These are phyloP conservation scores for Saccostrea cuccullata DNA, from an alignment of 1,140 invertebrate genomes.

Conservation along the genomic window DNA sequence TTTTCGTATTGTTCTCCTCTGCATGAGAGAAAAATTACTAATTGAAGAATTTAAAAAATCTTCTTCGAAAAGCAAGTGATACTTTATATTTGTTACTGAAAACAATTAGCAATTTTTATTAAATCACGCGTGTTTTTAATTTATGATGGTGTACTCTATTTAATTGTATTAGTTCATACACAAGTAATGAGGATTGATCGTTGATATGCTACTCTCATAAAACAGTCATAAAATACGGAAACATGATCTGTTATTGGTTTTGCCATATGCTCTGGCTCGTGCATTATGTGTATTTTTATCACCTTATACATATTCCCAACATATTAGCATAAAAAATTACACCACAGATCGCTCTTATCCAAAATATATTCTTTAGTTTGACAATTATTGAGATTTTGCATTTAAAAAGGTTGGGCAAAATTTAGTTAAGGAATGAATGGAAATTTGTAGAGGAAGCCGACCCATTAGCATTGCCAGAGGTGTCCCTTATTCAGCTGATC, in stretches of 20 bases:
- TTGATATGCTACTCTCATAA: slow-evolving; percentile 10
- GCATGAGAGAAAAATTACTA: background rate
- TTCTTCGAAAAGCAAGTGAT: background rate
- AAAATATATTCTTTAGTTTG: background rate
- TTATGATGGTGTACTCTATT: background rate
- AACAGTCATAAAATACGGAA: slow-evolving; percentile 3
- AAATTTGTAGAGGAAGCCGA: background rate
- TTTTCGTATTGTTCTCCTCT: background rate
- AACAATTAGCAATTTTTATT: background rate
- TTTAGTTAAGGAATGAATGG: background rate
- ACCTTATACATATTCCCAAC: background rate
- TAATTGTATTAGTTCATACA: background rate
- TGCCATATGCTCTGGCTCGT: background rate
- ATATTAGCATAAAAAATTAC: background rate
- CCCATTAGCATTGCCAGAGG: slow-evolving; percentile 25
- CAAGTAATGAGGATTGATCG: background rate
- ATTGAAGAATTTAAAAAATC: background rate
- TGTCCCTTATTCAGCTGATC: slow-evolving; percentile 15
- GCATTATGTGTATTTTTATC: background rate
- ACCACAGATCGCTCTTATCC: background rate
- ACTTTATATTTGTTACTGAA: background rate
- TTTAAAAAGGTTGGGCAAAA: background rate
- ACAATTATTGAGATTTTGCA: background rate
- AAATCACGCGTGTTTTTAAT: background rate
- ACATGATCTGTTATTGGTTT: slow-evolving; percentile 15